Percentiles rank a stretch among this genome's conserved stretches.
These are phyloP conservation scores for Mirounga angustirostris DNA, from an alignment of 2,113 vertebrate species.

Conservation along the genomic window DNA sequence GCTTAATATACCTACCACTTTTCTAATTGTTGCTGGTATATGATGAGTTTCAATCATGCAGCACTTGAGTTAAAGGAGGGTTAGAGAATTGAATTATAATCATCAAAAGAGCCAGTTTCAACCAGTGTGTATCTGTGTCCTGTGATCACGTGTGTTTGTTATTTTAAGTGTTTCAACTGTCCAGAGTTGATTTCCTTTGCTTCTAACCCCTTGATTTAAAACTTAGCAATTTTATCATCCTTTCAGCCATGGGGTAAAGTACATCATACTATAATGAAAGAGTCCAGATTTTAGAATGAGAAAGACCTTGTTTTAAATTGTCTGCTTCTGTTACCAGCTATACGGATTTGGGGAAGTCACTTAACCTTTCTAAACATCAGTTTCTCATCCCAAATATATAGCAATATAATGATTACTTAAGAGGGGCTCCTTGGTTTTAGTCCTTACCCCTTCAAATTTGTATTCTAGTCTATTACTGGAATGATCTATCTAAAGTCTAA, in stretches of 20 bases:
- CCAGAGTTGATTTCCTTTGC: background rate
- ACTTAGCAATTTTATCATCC: background rate
- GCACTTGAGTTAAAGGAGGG: background rate
- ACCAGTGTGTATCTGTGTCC: background rate
- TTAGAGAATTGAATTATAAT: conserved; percentile 27
- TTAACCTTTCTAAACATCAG: background rate
- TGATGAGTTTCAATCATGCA: conserved; percentile 38
- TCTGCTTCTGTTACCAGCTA: background rate
- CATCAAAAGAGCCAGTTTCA: conserved; percentile 19
- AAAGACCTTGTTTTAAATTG: background rate
- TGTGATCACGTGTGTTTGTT: background rate
- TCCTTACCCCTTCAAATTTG: background rate
- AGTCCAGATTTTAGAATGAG: background rate
- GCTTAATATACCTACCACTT: conserved; percentile 83
- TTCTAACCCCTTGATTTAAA: background rate
- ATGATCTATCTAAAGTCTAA: conserved; percentile 3
- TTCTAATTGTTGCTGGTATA: conserved; percentile 52
- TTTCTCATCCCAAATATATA: background rate
- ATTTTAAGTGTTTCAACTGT: background rate
- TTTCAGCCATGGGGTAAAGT: background rate
- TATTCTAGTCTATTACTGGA: background rate
- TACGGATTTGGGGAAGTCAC: background rate
- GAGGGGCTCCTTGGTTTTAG: background rate
- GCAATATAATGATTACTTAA: background rate
- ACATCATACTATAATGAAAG: background rate